phyloP scores from a whole-genome alignment of 2,888 invertebrate species.

The Drosophila tripunctata region DNA sequence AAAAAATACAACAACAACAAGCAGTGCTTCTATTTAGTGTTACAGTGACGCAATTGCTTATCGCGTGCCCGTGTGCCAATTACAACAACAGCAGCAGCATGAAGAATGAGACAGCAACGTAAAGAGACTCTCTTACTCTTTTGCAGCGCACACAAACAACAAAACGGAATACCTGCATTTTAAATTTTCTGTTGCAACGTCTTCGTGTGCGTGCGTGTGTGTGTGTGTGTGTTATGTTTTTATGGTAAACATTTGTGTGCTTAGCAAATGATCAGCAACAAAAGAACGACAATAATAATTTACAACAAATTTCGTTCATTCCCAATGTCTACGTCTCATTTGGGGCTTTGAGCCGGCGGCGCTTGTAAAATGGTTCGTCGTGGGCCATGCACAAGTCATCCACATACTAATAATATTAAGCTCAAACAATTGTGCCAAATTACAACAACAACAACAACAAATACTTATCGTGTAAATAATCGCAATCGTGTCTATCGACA shows the following conservation, averaged over 20 bases:
- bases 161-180: conserved; percentile 22
- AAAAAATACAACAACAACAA: background rate
- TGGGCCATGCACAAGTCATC: conserved; percentile 53
- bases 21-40: background rate
- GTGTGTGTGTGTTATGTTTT: conserved; percentile 16
- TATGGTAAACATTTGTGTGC: conserved; percentile 25
- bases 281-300: background rate
- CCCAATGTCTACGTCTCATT: conserved; percentile 67
- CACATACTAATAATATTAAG: conserved; percentile 48
- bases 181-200: conserved; percentile 5
- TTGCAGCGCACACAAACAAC: conserved; percentile 17
- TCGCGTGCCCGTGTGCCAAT: conserved; percentile 46
- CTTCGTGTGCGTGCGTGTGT: conserved; percentile 12
- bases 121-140: conserved; percentile 6
- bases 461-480: conserved; percentile 33
- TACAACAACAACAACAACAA: conserved; percentile 29
- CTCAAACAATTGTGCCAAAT: conserved; percentile 58
- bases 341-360: conserved; percentile 29
- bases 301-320: conserved; percentile 20
- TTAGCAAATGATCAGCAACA: conserved; percentile 35
- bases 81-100: conserved; percentile 25
- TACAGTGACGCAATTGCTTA: conserved; percentile 53
- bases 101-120: conserved; percentile 11
- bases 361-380: conserved; percentile 65
- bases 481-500: background rate